Evolutionary conservation across 1,140 invertebrate species (phyloP), one percentile per base, ranked within the genome.

Genomic region (Capitella teleta): DNA sequence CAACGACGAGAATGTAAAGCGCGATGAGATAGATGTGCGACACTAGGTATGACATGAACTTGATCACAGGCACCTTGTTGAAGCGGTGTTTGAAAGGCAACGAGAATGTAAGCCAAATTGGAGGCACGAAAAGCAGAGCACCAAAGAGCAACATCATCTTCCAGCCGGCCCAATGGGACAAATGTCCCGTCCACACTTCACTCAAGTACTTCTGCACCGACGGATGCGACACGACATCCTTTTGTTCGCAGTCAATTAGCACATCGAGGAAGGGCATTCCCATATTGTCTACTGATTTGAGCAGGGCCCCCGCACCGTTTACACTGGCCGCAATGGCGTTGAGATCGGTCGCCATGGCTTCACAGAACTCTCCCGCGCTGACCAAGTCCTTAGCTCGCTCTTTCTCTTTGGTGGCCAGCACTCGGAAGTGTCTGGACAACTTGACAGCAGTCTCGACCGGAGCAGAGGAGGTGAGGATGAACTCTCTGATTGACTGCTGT

Each of bases 21-120:
- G 91, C 73, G 82, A 98, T 96, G 46, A 98, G 80, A 72, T 96
- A 95, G 56, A 98, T 83, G 74, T 98, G 95, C 1, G 95, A 97
- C 1, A 94, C 96, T 44, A 98, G 78, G 73, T 98, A 96, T 12
- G 92, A 94, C 86, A 98, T 96, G 70, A 98, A 98, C 74, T 98
- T 98, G 62, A 98, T 95, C 57, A 98, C 95, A 18, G 95, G 95
- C 14, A 78, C 59, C 66, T 66, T 91, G 77, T 92, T 87, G 72
- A 93, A 96, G 68, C 86, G 86, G 74, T 94, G 90, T 19, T 88
- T 88, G 56, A 97, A 74, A 10, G 94, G 94, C 57, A 98, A 79
- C 28, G 92, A 96, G 68, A 98, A 94, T 10, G 86, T 82, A 46
- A 98, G 76, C 95, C 95, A 98, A 1, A 98, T 81, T 8, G 92